Evolutionary conservation across 2,113 vertebrate species (phyloP), one percentile per base, ranked within the genome.

Genomic region (Anhinga anhinga): DNA sequence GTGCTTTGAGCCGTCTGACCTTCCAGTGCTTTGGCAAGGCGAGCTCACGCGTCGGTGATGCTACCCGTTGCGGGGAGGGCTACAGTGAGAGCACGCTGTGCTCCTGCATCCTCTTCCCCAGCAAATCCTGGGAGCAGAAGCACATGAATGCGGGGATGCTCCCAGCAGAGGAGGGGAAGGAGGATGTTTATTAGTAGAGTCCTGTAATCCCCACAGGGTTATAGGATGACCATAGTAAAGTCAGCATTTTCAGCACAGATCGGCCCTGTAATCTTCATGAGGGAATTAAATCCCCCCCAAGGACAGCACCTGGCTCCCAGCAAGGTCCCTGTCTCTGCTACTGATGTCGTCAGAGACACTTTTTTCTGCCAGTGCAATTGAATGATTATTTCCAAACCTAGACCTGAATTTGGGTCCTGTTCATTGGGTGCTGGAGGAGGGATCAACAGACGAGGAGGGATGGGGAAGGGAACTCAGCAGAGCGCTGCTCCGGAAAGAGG

Each of bases 11-110:
- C 53, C 34, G 11, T 40, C 58, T 69, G 53, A 86, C 21, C 59
- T 49, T 66, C 19, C 49, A 1, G 2, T 32, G 32, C 69, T 66
- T 58, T 10, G 38, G 55, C 89, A 49, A 52, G 77, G 5, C 42
- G 42, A 53, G 30, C 45, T 73, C 67, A 34, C 1, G 0, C 0
- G 0, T 11, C 62, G 63, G 44, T 21, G 67, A 30, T 63, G 36
- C 34, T 55, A 13, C 69, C 21, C 5, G 18, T 36, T 2, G 1
- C 27, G n/a, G 61, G 69, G 22, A 74, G 14, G 32, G 40, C 0
- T 19, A 71, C 20, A 65, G 29, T 11, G 42, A 52, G 42, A 82
- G 38, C 29, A 40, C 7, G 1, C 1, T 5, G 9, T 84, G 70
- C 69, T 85, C 55, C 78, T 85, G 29, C 52, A 7, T 79, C 78